phyloP scores from a whole-genome alignment of 2,113 vertebrate species.

The Cavia aperea region DNA sequence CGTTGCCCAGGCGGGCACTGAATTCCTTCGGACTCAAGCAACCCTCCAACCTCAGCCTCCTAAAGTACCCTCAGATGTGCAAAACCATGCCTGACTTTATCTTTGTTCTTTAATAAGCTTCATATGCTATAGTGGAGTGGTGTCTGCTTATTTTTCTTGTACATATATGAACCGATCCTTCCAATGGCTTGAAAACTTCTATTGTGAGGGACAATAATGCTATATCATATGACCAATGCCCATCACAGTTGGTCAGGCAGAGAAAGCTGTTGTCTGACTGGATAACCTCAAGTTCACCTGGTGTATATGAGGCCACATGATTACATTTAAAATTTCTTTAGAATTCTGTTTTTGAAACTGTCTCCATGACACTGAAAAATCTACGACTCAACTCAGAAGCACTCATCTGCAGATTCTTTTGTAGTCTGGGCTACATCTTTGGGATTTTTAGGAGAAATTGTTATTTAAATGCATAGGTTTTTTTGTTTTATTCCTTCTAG shows the following conservation, averaged over 20 bases:
- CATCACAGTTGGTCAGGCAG: not conserved
- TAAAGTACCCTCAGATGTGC: not conserved
- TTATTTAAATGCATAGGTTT: conserved; percentile 25
- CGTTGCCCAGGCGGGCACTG: not conserved
- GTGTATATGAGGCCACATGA: not conserved
- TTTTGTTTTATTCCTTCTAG: conserved; percentile 5
- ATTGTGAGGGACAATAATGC: not conserved
- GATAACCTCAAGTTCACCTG: not conserved
- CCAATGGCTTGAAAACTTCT: not conserved
- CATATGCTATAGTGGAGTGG: not conserved
- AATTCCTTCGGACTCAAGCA: not conserved
- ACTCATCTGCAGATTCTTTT: not conserved
- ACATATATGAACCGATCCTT: not conserved
- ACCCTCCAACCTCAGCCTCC: not conserved
- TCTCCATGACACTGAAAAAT: not conserved
- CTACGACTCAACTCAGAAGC: conserved; percentile 19
- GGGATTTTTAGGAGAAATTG: conserved; percentile 33
- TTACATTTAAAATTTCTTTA: conserved; percentile 13
- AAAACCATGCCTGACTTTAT: not conserved
- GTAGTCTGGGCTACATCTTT: not conserved
- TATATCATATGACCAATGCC: not conserved
- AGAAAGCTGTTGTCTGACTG: not conserved
- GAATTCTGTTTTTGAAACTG: not conserved
- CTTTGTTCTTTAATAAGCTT: not conserved
- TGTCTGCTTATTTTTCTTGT: not conserved